phyloP scores from a whole-genome alignment of 1,140 invertebrate species.

The Brachionus koreanus region DNA sequence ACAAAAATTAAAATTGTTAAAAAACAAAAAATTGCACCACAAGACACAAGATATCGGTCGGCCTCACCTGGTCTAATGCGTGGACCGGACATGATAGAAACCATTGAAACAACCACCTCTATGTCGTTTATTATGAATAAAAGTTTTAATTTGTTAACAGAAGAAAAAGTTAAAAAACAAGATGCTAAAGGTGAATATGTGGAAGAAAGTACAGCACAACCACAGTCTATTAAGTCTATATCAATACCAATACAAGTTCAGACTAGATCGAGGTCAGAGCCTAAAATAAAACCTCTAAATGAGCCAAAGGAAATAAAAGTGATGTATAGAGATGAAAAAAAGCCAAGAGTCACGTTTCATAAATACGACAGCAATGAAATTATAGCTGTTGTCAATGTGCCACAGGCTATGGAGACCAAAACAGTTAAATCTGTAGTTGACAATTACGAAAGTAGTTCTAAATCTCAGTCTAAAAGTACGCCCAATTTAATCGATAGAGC shows the following conservation, averaged over 20 bases:
- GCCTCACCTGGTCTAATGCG: slow-evolving; percentile 26
- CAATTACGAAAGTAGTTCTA: not conserved
- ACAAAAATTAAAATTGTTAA: slow-evolving; percentile 37
- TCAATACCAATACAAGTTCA: slow-evolving; percentile 15
- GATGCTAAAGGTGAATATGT: not conserved
- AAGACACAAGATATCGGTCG: not conserved
- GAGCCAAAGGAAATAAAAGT: not conserved
- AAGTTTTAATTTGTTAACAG: slow-evolving; percentile 33
- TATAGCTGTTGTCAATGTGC: slow-evolving; percentile 32
- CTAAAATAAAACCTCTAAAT: not conserved
- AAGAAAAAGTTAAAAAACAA: not conserved
- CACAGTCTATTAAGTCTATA: not conserved
- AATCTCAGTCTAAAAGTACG: not conserved
- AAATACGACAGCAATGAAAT: slow-evolving; percentile 36
- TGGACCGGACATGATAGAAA: slow-evolving; percentile 24
- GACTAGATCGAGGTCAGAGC: not conserved
- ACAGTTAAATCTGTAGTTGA: slow-evolving; percentile 3
- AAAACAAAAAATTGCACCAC: not conserved
- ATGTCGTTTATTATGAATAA: slow-evolving; percentile 44
- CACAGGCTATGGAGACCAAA: slow-evolving; percentile 27
- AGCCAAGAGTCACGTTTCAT: slow-evolving; percentile 7
- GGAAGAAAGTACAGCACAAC: no score
- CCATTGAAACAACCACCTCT: slow-evolving; percentile 30
- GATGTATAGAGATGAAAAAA: not conserved
- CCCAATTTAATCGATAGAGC: not conserved